These are phyloP conservation scores for Calosoma granatense DNA, from an alignment of 1,140 invertebrate species.

Conservation along the genomic window DNA sequence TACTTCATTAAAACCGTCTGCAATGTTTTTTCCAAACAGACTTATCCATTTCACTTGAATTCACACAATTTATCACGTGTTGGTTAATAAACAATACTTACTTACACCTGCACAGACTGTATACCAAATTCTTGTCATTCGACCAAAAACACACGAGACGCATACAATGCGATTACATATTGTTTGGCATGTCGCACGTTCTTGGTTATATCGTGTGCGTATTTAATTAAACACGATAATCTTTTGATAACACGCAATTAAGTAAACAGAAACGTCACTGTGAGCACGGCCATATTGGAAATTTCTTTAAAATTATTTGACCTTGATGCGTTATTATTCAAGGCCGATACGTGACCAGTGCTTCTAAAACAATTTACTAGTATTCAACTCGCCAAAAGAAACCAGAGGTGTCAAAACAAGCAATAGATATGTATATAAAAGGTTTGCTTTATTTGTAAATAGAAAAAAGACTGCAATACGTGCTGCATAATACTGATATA, in stretches of 20 bases:
- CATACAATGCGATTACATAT: background rate
- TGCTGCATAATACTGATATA: slow-evolving; percentile 4
- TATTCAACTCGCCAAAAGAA: too few relatives aligned
- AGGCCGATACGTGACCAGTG: background rate
- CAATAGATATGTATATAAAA: background rate
- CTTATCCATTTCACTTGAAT: background rate
- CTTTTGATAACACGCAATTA: background rate
- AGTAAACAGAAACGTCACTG: slow-evolving; percentile 5
- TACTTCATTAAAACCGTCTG: background rate
- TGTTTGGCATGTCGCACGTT: background rate
- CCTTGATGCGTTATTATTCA: background rate
- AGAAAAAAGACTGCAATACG: background rate
- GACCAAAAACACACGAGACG: background rate
- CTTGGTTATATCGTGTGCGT: background rate
- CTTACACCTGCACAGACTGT: background rate
- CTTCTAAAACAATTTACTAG: background rate
- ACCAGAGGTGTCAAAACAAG: background rate
- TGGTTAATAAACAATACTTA: background rate
- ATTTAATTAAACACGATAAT: slow-evolving; percentile 1
- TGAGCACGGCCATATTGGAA: slow-evolving; percentile 2
- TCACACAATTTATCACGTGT: background rate
- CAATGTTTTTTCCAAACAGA: slow-evolving; percentile 2
- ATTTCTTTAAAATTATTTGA: slow-evolving; percentile 8
- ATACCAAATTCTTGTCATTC: background rate
- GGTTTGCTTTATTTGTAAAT: background rate